These are phyloP conservation scores for Prionchulus punctatus DNA, from an alignment of 2,888 invertebrate species.

Conservation along the genomic window DNA sequence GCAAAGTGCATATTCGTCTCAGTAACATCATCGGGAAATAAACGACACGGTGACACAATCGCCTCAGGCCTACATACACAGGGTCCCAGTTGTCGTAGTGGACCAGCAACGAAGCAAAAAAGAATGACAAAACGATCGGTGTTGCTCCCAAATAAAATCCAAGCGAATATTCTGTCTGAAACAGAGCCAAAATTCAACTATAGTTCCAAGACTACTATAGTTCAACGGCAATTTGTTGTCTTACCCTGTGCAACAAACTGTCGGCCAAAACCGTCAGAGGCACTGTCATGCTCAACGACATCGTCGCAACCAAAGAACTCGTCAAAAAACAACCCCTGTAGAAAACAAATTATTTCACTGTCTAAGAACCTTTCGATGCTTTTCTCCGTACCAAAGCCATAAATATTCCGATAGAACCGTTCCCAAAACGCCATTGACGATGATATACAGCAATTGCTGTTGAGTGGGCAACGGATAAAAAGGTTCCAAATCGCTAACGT, in stretches of 20 bases:
- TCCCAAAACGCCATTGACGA: slow-evolving; percentile 71
- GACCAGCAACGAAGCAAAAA: slow-evolving; percentile 51
- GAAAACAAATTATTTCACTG: background rate
- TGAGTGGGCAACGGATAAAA: slow-evolving; percentile 63
- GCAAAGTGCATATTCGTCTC: too few relatives aligned
- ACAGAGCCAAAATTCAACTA: slow-evolving; percentile 3
- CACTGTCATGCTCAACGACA: slow-evolving; percentile 66
- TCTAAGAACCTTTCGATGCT: background rate
- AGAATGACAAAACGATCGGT: slow-evolving; percentile 58
- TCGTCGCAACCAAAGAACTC: slow-evolving; percentile 68
- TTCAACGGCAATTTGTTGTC: slow-evolving; percentile 21
- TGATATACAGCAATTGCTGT: slow-evolving; percentile 58
- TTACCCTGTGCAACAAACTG: slow-evolving; percentile 51
- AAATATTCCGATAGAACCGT: slow-evolving; percentile 76
- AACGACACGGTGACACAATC: too few relatives aligned
- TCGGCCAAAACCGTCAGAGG: slow-evolving; percentile 78
- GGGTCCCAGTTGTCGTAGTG: slow-evolving; percentile 71
- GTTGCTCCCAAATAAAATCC: slow-evolving; percentile 60
- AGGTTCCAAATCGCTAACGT: slow-evolving; percentile 55
- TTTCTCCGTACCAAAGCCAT: slow-evolving; percentile 61
- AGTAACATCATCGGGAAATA: too few relatives aligned
- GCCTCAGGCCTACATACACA: too few relatives aligned
- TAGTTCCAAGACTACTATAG: slow-evolving; percentile 36
- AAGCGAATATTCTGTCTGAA: slow-evolving; percentile 32
- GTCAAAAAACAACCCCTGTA: slow-evolving; percentile 80